Base-by-base conservation (phyloP, 2,113 vertebrate species). In the Sterna hirundo region DNA sequence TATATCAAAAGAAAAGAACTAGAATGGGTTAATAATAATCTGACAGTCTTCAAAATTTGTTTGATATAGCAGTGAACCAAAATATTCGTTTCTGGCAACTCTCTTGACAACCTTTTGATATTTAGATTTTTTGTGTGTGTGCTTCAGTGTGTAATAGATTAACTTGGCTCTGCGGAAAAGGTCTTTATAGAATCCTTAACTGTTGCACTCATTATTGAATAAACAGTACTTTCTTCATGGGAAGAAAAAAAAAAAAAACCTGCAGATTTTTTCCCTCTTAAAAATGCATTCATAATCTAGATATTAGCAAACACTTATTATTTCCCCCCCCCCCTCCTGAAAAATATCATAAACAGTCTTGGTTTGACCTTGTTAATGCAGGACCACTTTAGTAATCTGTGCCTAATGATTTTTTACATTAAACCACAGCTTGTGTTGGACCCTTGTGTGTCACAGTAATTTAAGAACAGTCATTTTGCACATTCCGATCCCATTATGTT, bases 401-500 rank as follows among this genome's bases (percentile, higher is more conserved):
- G 98, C 98, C 98, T 99, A 98, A 99, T 99, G 98, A 98, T 99
- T 99, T 99, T 99, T 98, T 98, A 98, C 98, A 98, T 98, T 98
- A 98, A 98, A 98, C 98, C 98, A 97, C 98, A 98, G 98, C 98
- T 98, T 98, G 98, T 98, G 98, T 98, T 98, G 97, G 98, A 97
- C 97, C 98, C 96, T 98, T 98, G 98, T 98, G 98, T 99, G 99
- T 99, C 99, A 96, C 98, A 98, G 98, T 98, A 98, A 98, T 99
- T 99, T 99, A 99, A 99, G 99, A 99, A 98, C 98, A 98, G 98
- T 99, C 99, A 98, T 99, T 99, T 98, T 98, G 98, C 98, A 99
- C 99, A 99, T 99, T 99, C 99, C 99, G 97, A 98, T 98, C 98
- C 98, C 99, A 99, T 99, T 99, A 99, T 99, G 99, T 98, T 98